Conservation (phyloP, 2,888 invertebrate species). For the Phaonia tiefii region DNA sequence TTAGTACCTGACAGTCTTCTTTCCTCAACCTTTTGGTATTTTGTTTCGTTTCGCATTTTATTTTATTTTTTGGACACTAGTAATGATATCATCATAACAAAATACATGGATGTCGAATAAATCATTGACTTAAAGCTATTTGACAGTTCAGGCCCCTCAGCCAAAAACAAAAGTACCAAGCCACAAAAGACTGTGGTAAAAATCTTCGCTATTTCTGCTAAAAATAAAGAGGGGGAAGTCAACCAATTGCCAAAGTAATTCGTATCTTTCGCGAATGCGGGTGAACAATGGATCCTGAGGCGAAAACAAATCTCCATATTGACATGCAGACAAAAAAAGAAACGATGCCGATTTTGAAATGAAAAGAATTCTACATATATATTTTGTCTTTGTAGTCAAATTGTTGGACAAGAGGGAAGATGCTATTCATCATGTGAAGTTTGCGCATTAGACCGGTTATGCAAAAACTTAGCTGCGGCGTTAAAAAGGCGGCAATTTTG, state of each 20-base stretch:
- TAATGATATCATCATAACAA: conserved; percentile 56
- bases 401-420: too few relatives aligned
- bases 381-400: too few relatives aligned
- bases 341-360: too few relatives aligned
- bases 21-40: background rate
- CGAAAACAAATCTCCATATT: too few relatives aligned
- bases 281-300: background rate
- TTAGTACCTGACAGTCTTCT: conserved; percentile 10
- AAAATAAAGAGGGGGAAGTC: conserved; percentile 19
- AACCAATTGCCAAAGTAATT: conserved; percentile 32
- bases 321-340: too few relatives aligned
- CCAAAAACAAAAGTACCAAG: conserved; percentile 5
- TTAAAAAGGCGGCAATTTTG: too few relatives aligned
- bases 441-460: too few relatives aligned
- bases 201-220: background rate
- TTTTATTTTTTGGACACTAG: conserved; percentile 1
- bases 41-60: background rate
- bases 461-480: too few relatives aligned
- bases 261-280: conserved; percentile 17
- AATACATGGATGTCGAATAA: conserved; percentile 29
- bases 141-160: conserved; percentile 50
- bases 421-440: too few relatives aligned
- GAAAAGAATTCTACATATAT: too few relatives aligned
- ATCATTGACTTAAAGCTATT: conserved; percentile 43
- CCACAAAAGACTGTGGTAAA: background rate